Conservation (phyloP, 35 echinoderm and acorn worm species). For the Anneissia japonica region DNA sequence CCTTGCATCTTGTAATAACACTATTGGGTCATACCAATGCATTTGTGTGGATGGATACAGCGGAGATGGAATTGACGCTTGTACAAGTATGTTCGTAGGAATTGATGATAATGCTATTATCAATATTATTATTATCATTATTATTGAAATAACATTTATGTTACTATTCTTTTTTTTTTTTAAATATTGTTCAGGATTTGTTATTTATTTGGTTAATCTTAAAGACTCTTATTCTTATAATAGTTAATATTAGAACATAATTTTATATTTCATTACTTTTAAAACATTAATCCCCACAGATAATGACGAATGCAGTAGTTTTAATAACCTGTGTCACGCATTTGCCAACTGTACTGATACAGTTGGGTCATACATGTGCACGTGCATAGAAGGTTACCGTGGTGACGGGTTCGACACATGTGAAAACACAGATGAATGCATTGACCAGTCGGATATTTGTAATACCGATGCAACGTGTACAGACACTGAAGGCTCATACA, state of each 20-base stretch:
- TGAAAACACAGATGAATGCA: constrained; percentile 55
- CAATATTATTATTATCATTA: no score
- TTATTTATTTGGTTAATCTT: no score
- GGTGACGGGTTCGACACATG: constrained; percentile 52
- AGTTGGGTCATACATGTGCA: neutral
- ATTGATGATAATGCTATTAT: no score
- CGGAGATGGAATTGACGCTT: neutral
- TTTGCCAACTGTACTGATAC: no score
- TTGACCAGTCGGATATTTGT: constrained; percentile 28
- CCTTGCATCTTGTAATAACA: neutral
- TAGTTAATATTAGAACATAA: no score
- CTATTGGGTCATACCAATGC: neutral
- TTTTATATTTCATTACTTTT: neutral
- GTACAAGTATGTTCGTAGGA: neutral
- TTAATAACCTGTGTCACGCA: no score
- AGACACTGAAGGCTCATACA: neutral
- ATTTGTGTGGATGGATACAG: neutral
- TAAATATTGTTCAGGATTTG: no score
- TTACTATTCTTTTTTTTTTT: no score
- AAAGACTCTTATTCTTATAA: no score
- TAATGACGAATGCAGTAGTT: no score
- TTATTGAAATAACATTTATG: no score
- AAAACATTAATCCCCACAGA: neutral
- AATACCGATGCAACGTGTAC: neutral
- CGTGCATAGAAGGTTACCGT: constrained; percentile 48